Conservation (phyloP, 2,113 vertebrate genomes). For the Pachycephala philippinensis region DNA sequence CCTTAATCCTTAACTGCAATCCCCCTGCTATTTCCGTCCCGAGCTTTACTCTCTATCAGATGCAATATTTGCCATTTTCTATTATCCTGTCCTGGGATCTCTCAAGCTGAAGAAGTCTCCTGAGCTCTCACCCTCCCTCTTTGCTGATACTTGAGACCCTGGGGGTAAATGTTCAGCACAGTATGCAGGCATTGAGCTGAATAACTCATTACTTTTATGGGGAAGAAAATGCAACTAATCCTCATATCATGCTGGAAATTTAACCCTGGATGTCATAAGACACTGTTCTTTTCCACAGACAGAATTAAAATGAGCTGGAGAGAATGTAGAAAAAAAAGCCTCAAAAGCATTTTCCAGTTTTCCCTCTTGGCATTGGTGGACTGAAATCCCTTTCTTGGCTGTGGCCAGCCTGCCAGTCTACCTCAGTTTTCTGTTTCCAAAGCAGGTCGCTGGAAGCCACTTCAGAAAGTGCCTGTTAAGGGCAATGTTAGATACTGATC, state of each 20-base stretch:
- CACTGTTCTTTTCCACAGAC: not conserved
- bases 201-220: not conserved
- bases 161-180: conserved; percentile 6
- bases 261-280: not conserved
- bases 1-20: not conserved
- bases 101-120: conserved; percentile 12
- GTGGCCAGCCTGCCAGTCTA: not conserved
- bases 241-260: not conserved
- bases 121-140: not conserved
- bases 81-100: conserved; percentile 28
- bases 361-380: not conserved
- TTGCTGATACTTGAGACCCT: conserved; percentile 1
- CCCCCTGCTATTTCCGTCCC: not conserved
- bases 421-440: not conserved
- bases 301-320: not conserved
- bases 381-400: not conserved
- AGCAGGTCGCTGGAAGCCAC: accelerated
- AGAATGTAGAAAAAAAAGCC: not conserved
- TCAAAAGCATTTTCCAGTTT: not conserved
- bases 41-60: not conserved
- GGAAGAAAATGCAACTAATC: not conserved
- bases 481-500: not conserved
- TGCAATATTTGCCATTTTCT: conserved; percentile 19
- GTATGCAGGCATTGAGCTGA: not conserved
- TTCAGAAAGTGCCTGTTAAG: not conserved